phyloP scores from a whole-genome alignment of 2,113 vertebrate genomes.

The Halichoerus grypus region DNA sequence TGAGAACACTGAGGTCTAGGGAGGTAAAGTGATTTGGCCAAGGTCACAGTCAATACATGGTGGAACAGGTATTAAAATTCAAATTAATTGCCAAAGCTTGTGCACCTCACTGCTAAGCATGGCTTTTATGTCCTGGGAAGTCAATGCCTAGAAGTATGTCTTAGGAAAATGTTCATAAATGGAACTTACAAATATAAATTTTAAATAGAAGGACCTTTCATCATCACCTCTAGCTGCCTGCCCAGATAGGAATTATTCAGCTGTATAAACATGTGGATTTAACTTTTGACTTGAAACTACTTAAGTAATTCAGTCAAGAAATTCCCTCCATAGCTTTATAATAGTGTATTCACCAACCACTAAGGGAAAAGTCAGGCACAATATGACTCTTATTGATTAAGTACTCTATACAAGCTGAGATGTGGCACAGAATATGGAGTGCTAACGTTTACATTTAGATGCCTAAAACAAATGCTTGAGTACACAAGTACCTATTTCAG shows the following conservation, averaged over 20 bases:
- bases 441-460: slow-evolving; percentile 61
- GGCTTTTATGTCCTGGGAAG: slow-evolving; percentile 2
- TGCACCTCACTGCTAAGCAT: neutral
- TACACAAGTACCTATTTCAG: slow-evolving; percentile 36
- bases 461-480: neutral
- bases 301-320: slow-evolving; percentile 62
- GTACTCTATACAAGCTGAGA: slow-evolving; percentile 21
- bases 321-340: slow-evolving; percentile 8
- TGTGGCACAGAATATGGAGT: neutral
- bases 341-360: slow-evolving; percentile 49
- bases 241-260: slow-evolving; percentile 8
- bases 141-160: neutral
- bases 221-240: slow-evolving; percentile 1
- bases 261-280: slow-evolving; percentile 43
- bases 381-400: slow-evolving; percentile 62
- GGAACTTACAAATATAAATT: slow-evolving; percentile 45
- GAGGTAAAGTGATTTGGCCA: neutral
- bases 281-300: slow-evolving; percentile 54
- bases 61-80: neutral
- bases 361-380: neutral
- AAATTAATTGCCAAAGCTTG: neutral
- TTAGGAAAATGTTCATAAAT: neutral
- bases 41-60: neutral
- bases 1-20: neutral
- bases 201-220: slow-evolving; percentile 8